Evolutionary conservation across 2,797 vertebrate species (phyloP).

Genomic region (Intellagama lesueurii): DNA sequence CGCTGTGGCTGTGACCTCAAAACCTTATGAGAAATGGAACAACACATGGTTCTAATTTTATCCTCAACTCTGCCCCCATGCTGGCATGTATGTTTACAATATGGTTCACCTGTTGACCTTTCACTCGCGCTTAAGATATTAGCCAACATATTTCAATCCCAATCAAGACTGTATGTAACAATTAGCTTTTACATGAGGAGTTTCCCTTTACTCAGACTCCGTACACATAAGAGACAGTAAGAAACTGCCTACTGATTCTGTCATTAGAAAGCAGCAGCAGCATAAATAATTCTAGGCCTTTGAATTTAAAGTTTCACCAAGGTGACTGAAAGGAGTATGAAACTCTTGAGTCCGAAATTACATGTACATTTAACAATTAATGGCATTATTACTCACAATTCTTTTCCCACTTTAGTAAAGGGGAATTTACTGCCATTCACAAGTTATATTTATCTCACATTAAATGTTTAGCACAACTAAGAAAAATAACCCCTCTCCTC

Average conservation of each 20-base stretch:
- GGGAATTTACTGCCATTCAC: background rate
- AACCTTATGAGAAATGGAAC: constrained; percentile 72
- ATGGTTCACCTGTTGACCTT: constrained; percentile 74
- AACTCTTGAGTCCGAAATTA: background rate
- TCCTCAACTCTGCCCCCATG: constrained; percentile 72
- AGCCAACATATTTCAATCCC: constrained; percentile 70
- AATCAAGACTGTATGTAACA: constrained; percentile 52
- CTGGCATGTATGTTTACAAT: constrained; percentile 77
- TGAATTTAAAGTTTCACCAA: background rate
- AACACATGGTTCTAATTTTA: constrained; percentile 78
- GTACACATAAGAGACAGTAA: constrained; percentile 1
- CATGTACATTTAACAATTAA: background rate
- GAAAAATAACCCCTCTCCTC: too few species aligned
- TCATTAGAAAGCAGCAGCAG: constrained; percentile 49
- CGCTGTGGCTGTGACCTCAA: constrained; percentile 61
- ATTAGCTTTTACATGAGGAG: constrained; percentile 71
- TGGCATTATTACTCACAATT: background rate
- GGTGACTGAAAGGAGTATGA: constrained; percentile 13
- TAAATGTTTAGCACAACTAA: background rate
- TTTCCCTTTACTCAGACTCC: constrained; percentile 64
- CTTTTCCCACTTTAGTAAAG: background rate
- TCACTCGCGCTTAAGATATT: constrained; percentile 75
- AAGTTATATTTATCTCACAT: background rate
- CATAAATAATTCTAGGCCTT: constrained; percentile 14
- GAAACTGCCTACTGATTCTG: constrained; percentile 58